Conservation (phyloP, 2,113 vertebrate species). For the Ondatra zibethicus region DNA sequence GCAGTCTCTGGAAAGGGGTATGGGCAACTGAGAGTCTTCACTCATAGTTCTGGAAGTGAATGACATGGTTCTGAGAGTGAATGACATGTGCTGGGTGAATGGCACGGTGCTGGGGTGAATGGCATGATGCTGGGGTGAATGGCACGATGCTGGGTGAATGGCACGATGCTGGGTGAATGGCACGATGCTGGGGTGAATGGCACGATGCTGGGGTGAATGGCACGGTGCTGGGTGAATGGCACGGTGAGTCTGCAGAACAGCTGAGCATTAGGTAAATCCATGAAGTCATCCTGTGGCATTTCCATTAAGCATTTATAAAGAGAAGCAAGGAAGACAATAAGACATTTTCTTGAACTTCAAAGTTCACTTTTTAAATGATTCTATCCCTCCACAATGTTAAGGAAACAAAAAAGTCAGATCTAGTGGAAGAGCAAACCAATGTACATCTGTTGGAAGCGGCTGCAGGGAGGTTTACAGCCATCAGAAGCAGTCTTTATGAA, state of each 20-base stretch:
- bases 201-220: neutral
- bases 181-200: neutral
- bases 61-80: no score
- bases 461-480: no score
- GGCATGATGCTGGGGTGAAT: neutral
- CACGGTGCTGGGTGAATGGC: neutral
- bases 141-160: no score
- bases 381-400: neutral
- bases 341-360: neutral
- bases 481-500: neutral
- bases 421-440: neutral
- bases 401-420: neutral
- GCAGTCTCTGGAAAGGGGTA: neutral
- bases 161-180: no score
- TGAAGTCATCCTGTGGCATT: neutral
- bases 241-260: neutral
- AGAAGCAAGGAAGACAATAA: conserved; percentile 4
- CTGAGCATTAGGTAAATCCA: neutral
- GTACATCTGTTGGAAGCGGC: conserved; percentile 17
- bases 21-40: neutral
- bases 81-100: no score
- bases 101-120: neutral
- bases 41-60: neutral
- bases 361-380: conserved; percentile 12
- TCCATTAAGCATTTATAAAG: neutral